phyloP scores from a whole-genome alignment of 2,888 invertebrate species.

The Melipona bicolor region DNA sequence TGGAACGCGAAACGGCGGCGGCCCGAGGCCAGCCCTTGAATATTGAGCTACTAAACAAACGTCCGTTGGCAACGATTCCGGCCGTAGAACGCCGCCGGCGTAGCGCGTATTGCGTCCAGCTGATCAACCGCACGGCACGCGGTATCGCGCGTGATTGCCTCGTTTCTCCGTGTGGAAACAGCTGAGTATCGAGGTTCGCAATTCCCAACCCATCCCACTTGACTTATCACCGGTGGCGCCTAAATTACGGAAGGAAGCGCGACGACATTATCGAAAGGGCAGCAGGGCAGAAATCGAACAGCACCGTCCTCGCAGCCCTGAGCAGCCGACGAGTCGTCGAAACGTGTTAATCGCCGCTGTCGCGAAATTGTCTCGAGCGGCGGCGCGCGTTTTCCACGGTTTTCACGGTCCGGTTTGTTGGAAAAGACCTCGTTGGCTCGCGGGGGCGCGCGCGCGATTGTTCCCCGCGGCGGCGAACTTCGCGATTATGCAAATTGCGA shows the following conservation, averaged over 20 bases:
- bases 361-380: neutral
- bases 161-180: conserved; percentile 46
- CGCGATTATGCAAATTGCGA: conserved; percentile 47
- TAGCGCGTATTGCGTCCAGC: conserved; percentile 6
- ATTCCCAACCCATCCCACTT: too few relatives aligned
- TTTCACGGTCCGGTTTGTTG: neutral
- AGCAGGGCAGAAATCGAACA: neutral
- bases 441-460: neutral
- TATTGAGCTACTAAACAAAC: conserved; percentile 58
- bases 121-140: conserved; percentile 33
- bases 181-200: neutral
- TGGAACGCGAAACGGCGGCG: neutral
- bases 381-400: too few relatives aligned
- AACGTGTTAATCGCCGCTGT: neutral
- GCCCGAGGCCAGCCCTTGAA: conserved; percentile 41
- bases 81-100: conserved; percentile 18
- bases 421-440: neutral
- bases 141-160: conserved; percentile 58
- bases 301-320: too few relatives aligned
- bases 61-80: conserved; percentile 45
- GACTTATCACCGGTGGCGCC: too few relatives aligned
- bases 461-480: conserved; percentile 17
- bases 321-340: neutral
- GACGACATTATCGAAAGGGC: neutral
- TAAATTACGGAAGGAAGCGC: neutral